Base-by-base conservation (phyloP, 2,888 invertebrate species). In the Baccha elongata region DNA sequence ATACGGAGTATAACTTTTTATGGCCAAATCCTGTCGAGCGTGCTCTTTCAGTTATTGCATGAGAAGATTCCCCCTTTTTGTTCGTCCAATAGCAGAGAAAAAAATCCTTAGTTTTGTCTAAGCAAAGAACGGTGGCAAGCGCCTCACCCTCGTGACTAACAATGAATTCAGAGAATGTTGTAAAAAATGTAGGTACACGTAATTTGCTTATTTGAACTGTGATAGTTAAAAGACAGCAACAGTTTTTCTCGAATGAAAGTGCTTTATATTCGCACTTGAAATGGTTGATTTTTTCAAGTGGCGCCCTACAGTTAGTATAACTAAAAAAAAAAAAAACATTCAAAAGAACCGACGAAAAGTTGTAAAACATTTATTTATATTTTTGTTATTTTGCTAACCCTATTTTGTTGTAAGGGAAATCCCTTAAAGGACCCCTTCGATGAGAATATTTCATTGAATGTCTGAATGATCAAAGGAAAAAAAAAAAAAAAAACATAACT, bases 161-260 rank as follows among this genome's bases (percentile, higher is more conserved):
- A 52, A 11, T 13, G 44, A 68, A 50, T 60, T 29, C 19, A 44
- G 6, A 40, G 19, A 37, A 48, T 42, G 40, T 23, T 29, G 50
- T 32, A 15, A 17, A 50, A 71, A 58, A 52, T 58, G 65, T 21
- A 65, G 42, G 65, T 21, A 65, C 35, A 65, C 52, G 52, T 69
- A 75, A 75, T 75, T 74, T 69, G 65, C 65, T 80, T 74, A 74
- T 64, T 68, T 35, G 23, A 55, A 62, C 50, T 40, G 55, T 58
- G 13, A 50, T 60, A 80, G 74, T 80, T 74, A 80, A 74, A 69
- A 74, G 80, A 74, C 80, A 64, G 69, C 35, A 68, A 37, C 50
- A 40, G 52, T 64, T 13, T 44, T 62, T 42, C 42, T 62, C n/a
- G n/a, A 8, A 35, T 35, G 3, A 35, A 17, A 26, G 26, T 46